Evolutionary conservation across 2,888 invertebrate genomes (phyloP).

Genomic region (Spicauda simplicius): DNA sequence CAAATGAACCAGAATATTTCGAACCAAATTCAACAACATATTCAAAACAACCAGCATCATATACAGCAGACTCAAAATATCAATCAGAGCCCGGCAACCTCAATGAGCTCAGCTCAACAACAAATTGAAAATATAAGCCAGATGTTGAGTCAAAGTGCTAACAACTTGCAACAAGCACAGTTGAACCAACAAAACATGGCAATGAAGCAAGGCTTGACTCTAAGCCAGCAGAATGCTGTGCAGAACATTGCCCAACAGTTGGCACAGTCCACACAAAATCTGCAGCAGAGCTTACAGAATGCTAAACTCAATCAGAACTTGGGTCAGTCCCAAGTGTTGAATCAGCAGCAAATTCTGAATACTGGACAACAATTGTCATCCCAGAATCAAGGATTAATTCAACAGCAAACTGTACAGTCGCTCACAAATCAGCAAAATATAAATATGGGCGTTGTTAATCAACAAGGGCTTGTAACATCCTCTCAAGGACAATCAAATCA

Average conservation of each 20-base stretch:
- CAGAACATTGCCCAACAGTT: conserved; percentile 79
- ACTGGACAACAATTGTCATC: conserved; percentile 79
- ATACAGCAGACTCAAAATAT: conserved; percentile 70
- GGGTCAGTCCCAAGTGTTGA: conserved; percentile 72
- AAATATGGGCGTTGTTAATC: conserved; percentile 75
- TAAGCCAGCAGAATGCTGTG: conserved; percentile 76
- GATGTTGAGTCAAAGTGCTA: conserved; percentile 80
- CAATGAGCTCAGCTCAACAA: conserved; percentile 86
- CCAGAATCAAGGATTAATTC: conserved; percentile 70
- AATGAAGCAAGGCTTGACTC: conserved; percentile 73
- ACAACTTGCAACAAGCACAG: conserved; percentile 76
- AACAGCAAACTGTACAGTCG: conserved; percentile 76
- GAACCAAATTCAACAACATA: conserved; percentile 73
- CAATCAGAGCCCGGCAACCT: conserved; percentile 64
- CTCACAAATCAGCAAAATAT: conserved; percentile 74
- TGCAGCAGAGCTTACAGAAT: conserved; percentile 75
- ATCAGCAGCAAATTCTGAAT: conserved; percentile 76
- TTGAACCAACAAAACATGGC: conserved; percentile 74
- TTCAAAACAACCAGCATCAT: conserved; percentile 71
- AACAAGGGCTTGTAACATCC: conserved; percentile 70
- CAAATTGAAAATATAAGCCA: conserved; percentile 87
- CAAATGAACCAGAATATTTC: conserved; percentile 75
- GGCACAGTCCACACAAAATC: conserved; percentile 73
- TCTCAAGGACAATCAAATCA: conserved; percentile 69
- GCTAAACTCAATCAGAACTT: conserved; percentile 76